A percentile compares a stretch with the other conserved stretches of the same genome.
Evolutionary conservation across 2,113 vertebrate genomes (phyloP).

Genomic region (Blennius ocellaris): DNA sequence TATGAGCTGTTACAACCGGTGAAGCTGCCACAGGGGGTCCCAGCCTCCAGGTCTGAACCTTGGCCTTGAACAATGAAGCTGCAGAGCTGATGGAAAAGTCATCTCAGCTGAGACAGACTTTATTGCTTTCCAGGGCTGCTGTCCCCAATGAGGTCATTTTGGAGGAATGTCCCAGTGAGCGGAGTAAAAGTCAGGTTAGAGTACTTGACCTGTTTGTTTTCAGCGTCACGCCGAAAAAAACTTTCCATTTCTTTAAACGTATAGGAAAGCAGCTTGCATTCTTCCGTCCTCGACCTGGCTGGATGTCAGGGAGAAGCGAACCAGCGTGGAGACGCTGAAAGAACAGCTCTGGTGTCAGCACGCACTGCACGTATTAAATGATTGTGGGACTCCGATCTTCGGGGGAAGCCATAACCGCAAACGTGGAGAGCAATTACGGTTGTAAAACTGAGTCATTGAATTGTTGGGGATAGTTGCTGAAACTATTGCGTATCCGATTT

Average conservation of each 20-base stretch:
- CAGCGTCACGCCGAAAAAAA: constrained; percentile 55
- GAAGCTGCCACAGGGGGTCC: constrained; percentile 53
- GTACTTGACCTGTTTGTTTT: constrained; percentile 72
- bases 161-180: constrained; percentile 72
- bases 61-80: constrained; percentile 44
- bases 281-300: constrained; percentile 23
- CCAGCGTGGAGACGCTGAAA: constrained; percentile 57
- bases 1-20: constrained; percentile 34
- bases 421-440: constrained; percentile 37
- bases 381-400: constrained; percentile 20
- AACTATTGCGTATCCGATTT: constrained; percentile 21
- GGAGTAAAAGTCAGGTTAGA: constrained; percentile 71
- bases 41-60: constrained; percentile 44
- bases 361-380: constrained; percentile 36
- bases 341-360: constrained; percentile 46
- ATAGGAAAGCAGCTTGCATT: constrained; percentile 58
- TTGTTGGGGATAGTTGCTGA: constrained; percentile 18
- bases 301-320: constrained; percentile 18
- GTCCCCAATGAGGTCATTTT: constrained; percentile 73
- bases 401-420: constrained; percentile 30
- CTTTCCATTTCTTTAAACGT: constrained; percentile 60
- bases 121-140: constrained; percentile 64
- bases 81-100: constrained; percentile 74
- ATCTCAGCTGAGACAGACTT: constrained; percentile 62
- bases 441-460: constrained; percentile 43